Base-by-base conservation (phyloP, 1,140 invertebrate species). In the Zaprionus lachaisei region DNA sequence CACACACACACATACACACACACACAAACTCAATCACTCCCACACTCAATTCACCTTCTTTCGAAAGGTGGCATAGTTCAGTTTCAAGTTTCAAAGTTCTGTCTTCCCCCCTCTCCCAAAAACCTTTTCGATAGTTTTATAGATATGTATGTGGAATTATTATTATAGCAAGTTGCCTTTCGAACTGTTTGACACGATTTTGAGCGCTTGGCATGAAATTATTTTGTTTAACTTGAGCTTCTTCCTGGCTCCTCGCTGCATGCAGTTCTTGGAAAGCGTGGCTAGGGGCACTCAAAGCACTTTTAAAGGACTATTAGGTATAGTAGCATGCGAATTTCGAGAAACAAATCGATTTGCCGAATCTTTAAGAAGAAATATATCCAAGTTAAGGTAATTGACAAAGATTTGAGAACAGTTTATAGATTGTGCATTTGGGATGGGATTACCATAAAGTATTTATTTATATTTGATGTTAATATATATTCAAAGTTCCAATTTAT, bases 161-260 rank as follows among this genome's bases (percentile, higher is more conserved):
- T 56, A 79, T 80, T 83, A 76, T 81, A 76, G 83, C 75, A 74
- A 31, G 24, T 62, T 69, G 51, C 31, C 65, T 38, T 54, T 69
- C 28, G 31, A 54, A 82, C 77, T 80, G 84, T 84, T 89, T 89
- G 84, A 87, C 81, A 87, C 85, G 84, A 17, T 81, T 89, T 87
- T 78, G 70, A 77, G 67, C 62, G 72, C 56, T 34, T 67, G 79
- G 28, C 65, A 69, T 66, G 61, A 55, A 77, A 73, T 62, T 69
- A 85, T 85, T 81, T 72, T 78, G 70, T 77, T 71, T 69, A 66
- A 57, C 62, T 78, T 44, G 28, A 41, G 12, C 55, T 31, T 2
- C 47, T 2, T 34, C 14, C 20, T n/a, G 9, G 6, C 4, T 57
- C 17, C 51, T 1, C 24, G 1, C 31, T 37, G 26, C 65, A 11